Evolutionary conservation across 2,888 invertebrate genomes (phyloP).

Genomic region (Ochropleura leucogaster): DNA sequence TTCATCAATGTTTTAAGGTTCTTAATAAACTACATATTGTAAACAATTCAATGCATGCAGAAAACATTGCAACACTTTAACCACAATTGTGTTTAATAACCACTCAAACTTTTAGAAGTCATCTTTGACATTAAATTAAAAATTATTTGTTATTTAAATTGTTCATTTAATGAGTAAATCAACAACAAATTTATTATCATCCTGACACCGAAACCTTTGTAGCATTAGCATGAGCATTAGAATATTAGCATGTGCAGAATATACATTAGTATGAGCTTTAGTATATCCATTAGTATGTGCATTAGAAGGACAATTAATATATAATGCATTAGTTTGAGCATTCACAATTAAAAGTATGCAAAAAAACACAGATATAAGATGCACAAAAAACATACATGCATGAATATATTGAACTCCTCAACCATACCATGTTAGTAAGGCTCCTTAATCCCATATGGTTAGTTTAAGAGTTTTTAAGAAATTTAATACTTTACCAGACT

Average conservation of each 20-base stretch:
- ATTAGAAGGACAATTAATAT: too few species aligned
- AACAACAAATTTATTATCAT: background rate
- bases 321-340: too few species aligned
- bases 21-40: too few species aligned
- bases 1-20: background rate
- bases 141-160: too few species aligned
- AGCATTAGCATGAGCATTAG: too few species aligned
- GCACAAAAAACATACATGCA: background rate
- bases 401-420: background rate
- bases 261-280: too few species aligned
- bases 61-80: background rate
- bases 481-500: slow-evolving; percentile 57
- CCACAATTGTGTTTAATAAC: background rate
- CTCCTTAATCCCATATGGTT: slow-evolving; percentile 1
- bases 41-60: background rate
- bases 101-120: background rate
- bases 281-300: too few species aligned
- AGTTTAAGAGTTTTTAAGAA: slow-evolving; percentile 24
- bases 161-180: background rate
- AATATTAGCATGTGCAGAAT: too few species aligned
- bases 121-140: background rate
- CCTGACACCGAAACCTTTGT: background rate
- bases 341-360: background rate
- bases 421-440: slow-evolving; percentile 29
- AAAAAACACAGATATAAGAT: background rate